phyloP scores from a whole-genome alignment of 2,888 invertebrate species.

The Rapana venosa region DNA sequence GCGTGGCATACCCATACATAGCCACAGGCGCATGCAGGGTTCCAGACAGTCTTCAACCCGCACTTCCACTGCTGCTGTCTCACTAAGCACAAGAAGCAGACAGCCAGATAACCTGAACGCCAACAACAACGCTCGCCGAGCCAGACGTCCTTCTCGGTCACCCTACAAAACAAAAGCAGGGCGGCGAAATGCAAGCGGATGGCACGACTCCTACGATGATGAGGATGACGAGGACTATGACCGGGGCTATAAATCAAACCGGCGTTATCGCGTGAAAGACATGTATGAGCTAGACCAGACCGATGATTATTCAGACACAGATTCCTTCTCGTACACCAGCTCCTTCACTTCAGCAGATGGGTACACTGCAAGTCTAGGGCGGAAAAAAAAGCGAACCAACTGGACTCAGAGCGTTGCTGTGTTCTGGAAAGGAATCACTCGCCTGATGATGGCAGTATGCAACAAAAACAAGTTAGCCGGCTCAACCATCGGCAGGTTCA shows the following conservation, averaged over 20 bases:
- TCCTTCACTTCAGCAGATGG: background rate
- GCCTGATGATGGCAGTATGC: background rate
- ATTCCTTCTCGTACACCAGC: constrained; percentile 24
- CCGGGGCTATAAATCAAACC: background rate
- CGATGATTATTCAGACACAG: background rate
- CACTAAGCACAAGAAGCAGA: background rate
- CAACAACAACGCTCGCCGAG: constrained; percentile 33
- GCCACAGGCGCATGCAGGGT: background rate
- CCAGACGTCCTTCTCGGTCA: background rate
- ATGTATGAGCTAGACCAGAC: background rate
- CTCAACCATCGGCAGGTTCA: too few relatives aligned
- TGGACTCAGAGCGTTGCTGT: background rate
- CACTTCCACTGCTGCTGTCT: background rate
- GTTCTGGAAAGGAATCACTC: background rate
- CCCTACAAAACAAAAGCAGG: background rate
- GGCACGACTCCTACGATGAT: background rate
- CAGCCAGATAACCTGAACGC: background rate
- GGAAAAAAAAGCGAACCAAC: background rate
- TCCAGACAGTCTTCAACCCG: background rate
- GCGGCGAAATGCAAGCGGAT: background rate
- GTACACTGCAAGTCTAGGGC: background rate
- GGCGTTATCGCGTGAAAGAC: background rate
- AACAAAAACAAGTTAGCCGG: background rate
- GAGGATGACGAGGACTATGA: background rate
- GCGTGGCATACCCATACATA: background rate